These are phyloP conservation scores for Aphrocallistes beatrix DNA, from an alignment of 37 sponge, comb jelly and placozoan genomes.

Conservation along the genomic window DNA sequence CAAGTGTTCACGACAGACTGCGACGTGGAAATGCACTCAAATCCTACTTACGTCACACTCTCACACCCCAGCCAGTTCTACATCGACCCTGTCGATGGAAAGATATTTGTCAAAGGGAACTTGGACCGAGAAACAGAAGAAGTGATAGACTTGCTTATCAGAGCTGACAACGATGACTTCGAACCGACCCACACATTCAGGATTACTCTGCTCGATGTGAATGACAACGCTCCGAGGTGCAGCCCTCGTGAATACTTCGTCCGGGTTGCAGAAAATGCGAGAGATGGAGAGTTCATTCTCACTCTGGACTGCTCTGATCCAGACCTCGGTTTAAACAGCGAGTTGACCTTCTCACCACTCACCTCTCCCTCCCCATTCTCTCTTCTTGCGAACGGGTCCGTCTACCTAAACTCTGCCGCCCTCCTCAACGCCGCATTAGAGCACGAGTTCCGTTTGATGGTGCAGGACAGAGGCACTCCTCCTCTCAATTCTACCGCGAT, in stretches of 20 bases:
- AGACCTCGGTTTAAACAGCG: neutral
- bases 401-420: neutral
- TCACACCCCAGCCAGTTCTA: neutral
- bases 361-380: neutral
- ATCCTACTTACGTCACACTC: neutral
- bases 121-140: neutral
- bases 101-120: neutral
- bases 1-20: slow-evolving; percentile 10
- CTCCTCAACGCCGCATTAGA: neutral
- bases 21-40: neutral
- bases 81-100: neutral
- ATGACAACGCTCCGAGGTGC: neutral
- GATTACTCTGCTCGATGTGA: neutral
- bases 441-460: neutral
- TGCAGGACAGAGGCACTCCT: neutral
- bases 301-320: neutral
- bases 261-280: neutral
- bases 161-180: neutral
- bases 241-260: neutral
- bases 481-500: neutral
- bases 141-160: neutral
- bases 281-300: neutral
- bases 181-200: neutral
- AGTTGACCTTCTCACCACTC: neutral
- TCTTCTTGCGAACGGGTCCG: neutral